These are phyloP conservation scores for Rhagoletis zephyria DNA, from an alignment of 1,140 invertebrate species.

Conservation along the genomic window DNA sequence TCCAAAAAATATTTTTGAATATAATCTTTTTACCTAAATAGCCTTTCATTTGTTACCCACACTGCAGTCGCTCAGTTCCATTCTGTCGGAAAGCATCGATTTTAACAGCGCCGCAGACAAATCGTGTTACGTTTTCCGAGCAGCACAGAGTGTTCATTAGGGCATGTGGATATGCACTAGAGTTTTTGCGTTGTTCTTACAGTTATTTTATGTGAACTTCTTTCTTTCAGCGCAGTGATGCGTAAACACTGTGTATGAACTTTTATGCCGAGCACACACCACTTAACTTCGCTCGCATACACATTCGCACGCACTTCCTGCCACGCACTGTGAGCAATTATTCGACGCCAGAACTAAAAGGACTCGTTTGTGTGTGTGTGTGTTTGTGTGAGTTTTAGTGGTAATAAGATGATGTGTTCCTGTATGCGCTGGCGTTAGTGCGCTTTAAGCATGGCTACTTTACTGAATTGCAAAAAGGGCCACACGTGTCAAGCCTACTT, in stretches of 20 bases:
- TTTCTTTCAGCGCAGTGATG: constrained; percentile 40
- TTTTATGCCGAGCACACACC: constrained; percentile 43
- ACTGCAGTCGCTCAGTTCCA: too few species aligned
- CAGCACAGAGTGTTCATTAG: neutral
- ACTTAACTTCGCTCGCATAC: neutral
- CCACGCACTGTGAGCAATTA: neutral
- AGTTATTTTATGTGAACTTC: neutral
- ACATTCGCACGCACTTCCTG: neutral
- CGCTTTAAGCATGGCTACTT: constrained; percentile 28
- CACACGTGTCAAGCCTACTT: neutral
- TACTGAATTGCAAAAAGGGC: constrained; percentile 1
- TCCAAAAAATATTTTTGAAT: too few species aligned
- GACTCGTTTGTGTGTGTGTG: neutral
- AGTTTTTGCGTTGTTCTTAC: neutral
- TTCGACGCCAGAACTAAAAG: too few species aligned
- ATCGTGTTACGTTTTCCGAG: neutral
- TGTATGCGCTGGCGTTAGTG: constrained; percentile 26
- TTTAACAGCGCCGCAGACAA: neutral
- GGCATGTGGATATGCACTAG: neutral
- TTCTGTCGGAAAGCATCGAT: too few species aligned
- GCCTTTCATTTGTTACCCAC: too few species aligned
- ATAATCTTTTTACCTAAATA: too few species aligned
- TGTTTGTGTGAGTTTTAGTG: constrained; percentile 11
- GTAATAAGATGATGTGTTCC: constrained; percentile 42
- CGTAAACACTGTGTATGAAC: constrained; percentile 25